These are phyloP conservation scores for Scaptodrosophila lebanonensis DNA, from an alignment of 1,140 invertebrate genomes.

Conservation along the genomic window DNA sequence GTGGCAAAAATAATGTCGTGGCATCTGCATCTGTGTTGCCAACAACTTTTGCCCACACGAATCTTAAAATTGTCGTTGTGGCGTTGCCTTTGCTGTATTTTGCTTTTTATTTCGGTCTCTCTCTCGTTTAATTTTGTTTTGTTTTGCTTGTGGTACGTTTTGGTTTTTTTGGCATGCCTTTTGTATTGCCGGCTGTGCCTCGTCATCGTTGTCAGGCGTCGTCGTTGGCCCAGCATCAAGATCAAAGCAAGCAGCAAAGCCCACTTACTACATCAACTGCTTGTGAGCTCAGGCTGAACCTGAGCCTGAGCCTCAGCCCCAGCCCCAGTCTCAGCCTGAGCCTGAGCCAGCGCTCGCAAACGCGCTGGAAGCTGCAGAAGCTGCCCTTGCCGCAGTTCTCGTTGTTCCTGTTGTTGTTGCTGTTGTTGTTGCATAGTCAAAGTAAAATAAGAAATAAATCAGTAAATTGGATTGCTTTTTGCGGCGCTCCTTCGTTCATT, in stretches of 20 bases:
- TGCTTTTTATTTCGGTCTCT: constrained; percentile 16
- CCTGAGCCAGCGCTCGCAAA: not conserved
- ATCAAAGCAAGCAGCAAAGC: constrained; percentile 74
- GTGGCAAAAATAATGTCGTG: constrained; percentile 75
- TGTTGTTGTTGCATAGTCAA: constrained; percentile 58
- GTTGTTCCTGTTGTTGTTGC: constrained; percentile 34
- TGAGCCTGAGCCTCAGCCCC: constrained; percentile 1
- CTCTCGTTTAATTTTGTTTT: constrained; percentile 16
- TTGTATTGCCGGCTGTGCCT: constrained; percentile 60
- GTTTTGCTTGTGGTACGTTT: constrained; percentile 18
- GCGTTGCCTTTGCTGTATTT: constrained; percentile 36
- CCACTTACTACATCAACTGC: constrained; percentile 62
- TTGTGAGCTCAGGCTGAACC: constrained; percentile 17
- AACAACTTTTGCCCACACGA: constrained; percentile 64
- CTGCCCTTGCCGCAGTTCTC: constrained; percentile 56
- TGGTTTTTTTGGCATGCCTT: constrained; percentile 41
- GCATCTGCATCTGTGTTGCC: constrained; percentile 66
- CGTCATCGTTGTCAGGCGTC: constrained; percentile 71
- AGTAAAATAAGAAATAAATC: constrained; percentile 76
- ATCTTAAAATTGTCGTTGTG: constrained; percentile 43
- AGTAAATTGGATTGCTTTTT: constrained; percentile 75
- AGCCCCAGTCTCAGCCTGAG: constrained; percentile 7
- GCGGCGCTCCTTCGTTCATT: constrained; percentile 51
- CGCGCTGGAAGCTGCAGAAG: constrained; percentile 28
- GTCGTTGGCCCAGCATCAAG: constrained; percentile 56